Percentiles rank a stretch among this genome's conserved stretches.
Evolutionary conservation across 1,140 invertebrate genomes (phyloP).

Genomic region (Drosophila chauvacae): DNA sequence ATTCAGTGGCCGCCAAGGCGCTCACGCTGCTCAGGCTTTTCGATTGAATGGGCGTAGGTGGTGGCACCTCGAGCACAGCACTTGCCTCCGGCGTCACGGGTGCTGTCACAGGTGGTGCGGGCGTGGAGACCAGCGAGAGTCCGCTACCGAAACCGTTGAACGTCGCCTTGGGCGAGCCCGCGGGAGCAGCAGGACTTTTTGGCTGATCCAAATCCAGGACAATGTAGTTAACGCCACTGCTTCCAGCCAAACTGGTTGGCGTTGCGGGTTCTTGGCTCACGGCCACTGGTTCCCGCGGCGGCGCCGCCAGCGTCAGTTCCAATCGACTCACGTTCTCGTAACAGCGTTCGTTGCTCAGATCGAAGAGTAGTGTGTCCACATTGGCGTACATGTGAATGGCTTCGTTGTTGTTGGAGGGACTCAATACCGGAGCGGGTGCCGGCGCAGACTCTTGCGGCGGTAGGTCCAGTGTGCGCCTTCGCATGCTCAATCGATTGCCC

Average conservation of each 20-base stretch:
- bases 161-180: slow-evolving; percentile 64
- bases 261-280: slow-evolving; percentile 40
- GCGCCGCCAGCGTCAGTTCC: slow-evolving; percentile 53
- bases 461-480: slow-evolving; percentile 65
- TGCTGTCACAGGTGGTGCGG: slow-evolving; percentile 24
- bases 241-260: slow-evolving; percentile 37
- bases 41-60: slow-evolving; percentile 20
- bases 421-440: slow-evolving; percentile 28
- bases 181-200: slow-evolving; percentile 56
- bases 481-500: slow-evolving; percentile 24
- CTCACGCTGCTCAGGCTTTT: slow-evolving; percentile 37
- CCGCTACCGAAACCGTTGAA: slow-evolving; percentile 71
- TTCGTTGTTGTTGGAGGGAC: slow-evolving; percentile 41
- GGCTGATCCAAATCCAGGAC: slow-evolving; percentile 80
- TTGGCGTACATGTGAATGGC: slow-evolving; percentile 73
- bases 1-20: slow-evolving; percentile 43
- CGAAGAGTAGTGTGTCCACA: slow-evolving; percentile 63
- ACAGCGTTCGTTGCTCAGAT: slow-evolving; percentile 61
- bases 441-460: slow-evolving; percentile 84
- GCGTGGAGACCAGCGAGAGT: slow-evolving; percentile 69
- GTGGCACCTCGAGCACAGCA: slow-evolving; percentile 18
- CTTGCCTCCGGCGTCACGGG: slow-evolving; percentile 51
- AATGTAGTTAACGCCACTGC: slow-evolving; percentile 75
- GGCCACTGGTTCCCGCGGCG: slow-evolving; percentile 37
- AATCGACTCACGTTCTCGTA: slow-evolving; percentile 75